Conservation (phyloP, 2,113 vertebrate species). For the Callaeas wilsoni region DNA sequence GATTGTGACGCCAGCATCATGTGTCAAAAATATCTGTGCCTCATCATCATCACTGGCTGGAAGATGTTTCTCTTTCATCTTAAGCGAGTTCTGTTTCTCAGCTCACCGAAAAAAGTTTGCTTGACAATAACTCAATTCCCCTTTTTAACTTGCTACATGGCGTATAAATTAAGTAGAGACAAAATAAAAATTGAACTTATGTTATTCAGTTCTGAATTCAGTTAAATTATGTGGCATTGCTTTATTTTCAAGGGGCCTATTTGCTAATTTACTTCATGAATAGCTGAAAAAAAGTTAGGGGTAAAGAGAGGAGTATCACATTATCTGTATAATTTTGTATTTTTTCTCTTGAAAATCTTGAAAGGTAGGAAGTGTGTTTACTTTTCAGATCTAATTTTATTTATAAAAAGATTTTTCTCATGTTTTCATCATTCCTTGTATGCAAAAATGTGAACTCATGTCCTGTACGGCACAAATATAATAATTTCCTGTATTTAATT, state of each 20-base stretch:
- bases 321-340: not conserved
- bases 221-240: accelerated
- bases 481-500: not conserved
- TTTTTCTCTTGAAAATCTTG: not conserved
- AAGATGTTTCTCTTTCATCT: not conserved
- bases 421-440: not conserved
- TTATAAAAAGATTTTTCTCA: not conserved
- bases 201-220: not conserved
- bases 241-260: not conserved
- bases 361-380: accelerated
- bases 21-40: not conserved
- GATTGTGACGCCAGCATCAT: not conserved
- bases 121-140: not conserved
- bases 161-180: not conserved
- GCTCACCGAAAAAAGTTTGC: not conserved
- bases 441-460: not conserved
- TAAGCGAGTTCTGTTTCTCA: accelerated
- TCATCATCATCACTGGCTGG: not conserved
- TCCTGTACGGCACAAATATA: not conserved
- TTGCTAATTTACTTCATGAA: not conserved
- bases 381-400: not conserved
- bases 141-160: not conserved
- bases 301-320: not conserved
- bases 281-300: not conserved
- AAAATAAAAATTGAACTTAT: not conserved